These are phyloP conservation scores for Drosophila neutralis DNA, from an alignment of 2,888 invertebrate genomes.

Conservation along the genomic window DNA sequence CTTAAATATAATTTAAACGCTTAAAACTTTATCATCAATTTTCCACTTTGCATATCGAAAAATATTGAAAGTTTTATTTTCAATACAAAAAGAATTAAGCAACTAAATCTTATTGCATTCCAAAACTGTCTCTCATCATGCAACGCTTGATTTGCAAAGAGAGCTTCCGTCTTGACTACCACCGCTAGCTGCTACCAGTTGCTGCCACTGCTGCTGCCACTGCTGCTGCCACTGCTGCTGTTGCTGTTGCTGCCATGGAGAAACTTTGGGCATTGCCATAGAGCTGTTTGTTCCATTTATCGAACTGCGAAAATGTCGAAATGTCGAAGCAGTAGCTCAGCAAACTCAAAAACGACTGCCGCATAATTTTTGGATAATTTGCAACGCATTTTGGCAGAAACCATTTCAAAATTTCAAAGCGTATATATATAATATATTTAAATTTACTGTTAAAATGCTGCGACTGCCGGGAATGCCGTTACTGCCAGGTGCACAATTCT, in stretches of 20 bases:
- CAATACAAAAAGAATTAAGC: background rate
- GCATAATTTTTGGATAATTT: conserved; percentile 19
- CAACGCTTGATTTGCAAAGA: background rate
- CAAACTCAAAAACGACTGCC: conserved; percentile 34
- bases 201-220: conserved; percentile 56
- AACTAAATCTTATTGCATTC: background rate
- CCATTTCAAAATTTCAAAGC: conserved; percentile 6
- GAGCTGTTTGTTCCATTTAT: conserved; percentile 77
- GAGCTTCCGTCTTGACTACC: conserved; percentile 32
- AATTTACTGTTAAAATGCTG: conserved; percentile 82
- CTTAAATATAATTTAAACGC: conserved; percentile 17
- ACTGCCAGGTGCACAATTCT: conserved; percentile 90
- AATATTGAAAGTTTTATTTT: background rate
- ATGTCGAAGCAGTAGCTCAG: conserved; percentile 52
- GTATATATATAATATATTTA: background rate
- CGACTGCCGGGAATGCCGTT: conserved; percentile 89
- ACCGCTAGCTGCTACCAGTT: conserved; percentile 58
- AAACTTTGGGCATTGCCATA: conserved; percentile 65
- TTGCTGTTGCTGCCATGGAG: conserved; percentile 56
- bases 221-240: background rate
- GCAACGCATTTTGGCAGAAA: conserved; percentile 21
- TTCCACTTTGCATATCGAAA: background rate
- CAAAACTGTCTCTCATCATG: background rate
- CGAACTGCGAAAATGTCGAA: conserved; percentile 64
- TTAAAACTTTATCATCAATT: background rate